These are phyloP conservation scores for Onthophagus taurus DNA, from an alignment of 1,140 invertebrate genomes.

Conservation along the genomic window DNA sequence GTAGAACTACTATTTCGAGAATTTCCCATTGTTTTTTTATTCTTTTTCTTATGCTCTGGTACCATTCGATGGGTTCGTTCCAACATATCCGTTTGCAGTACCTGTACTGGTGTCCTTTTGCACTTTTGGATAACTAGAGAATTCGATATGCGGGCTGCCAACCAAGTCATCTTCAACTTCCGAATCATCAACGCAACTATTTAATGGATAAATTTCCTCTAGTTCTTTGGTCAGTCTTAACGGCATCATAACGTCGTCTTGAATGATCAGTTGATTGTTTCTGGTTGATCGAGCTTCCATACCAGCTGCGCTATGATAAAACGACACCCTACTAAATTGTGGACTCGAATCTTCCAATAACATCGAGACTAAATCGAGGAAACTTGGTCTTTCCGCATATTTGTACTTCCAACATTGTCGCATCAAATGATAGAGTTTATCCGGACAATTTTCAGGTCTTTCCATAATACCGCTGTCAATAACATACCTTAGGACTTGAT, in stretches of 20 bases:
- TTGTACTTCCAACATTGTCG: constrained; percentile 78
- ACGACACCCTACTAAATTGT: constrained; percentile 60
- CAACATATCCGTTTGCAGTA: constrained; percentile 35
- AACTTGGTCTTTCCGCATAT: constrained; percentile 65
- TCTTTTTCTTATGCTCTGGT: constrained; percentile 23
- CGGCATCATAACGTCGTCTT: constrained; percentile 28
- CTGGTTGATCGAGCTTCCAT: constrained; percentile 40
- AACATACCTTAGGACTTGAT: constrained; percentile 67
- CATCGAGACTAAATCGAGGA: constrained; percentile 64
- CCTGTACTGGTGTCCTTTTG: constrained; percentile 18
- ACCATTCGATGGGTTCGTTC: constrained; percentile 29
- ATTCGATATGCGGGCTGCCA: constrained; percentile 25
- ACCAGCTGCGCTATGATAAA: constrained; percentile 64
- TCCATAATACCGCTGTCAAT: constrained; percentile 87
- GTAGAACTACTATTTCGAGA: constrained; percentile 10
- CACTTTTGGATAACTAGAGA: constrained; percentile 30
- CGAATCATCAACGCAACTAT: constrained; percentile 21
- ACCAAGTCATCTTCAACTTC: constrained; percentile 20
- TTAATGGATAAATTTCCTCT: constrained; percentile 20
- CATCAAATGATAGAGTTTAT: constrained; percentile 83
- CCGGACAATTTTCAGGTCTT: constrained; percentile 86
- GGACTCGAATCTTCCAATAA: constrained; percentile 51
- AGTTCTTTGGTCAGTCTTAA: constrained; percentile 20
- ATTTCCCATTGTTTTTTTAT: no score
- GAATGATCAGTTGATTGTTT: constrained; percentile 18